Evolutionary conservation across 1,140 invertebrate species (phyloP).

Genomic region (Drosophila insularis): DNA sequence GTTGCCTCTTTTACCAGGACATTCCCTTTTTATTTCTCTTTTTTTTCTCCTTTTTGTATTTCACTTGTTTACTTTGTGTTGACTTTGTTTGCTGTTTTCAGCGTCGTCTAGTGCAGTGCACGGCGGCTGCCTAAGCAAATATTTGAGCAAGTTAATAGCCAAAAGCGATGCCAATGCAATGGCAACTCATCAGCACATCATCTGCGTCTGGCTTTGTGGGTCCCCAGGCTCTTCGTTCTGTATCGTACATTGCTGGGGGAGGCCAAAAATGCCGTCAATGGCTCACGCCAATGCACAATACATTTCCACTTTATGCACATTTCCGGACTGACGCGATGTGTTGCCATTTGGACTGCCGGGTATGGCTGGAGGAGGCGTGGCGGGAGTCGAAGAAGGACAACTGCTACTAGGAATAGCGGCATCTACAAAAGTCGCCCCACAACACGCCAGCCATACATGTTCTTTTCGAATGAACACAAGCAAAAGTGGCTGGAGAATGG

Average conservation of each 20-base stretch:
- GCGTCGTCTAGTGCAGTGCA: slow-evolving; percentile 58
- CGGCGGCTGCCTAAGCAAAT: slow-evolving; percentile 69
- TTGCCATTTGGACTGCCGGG: neutral
- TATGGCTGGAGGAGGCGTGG: slow-evolving; percentile 18
- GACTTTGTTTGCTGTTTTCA: slow-evolving; percentile 59
- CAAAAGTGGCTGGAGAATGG: slow-evolving; percentile 15
- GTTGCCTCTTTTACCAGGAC: slow-evolving; percentile 24
- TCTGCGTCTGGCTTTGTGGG: slow-evolving; percentile 48
- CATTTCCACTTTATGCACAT: slow-evolving; percentile 79
- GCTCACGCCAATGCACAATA: slow-evolving; percentile 62
- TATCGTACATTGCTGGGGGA: neutral
- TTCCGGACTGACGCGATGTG: slow-evolving; percentile 55
- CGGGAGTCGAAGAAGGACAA: neutral
- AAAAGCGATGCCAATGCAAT: slow-evolving; percentile 58
- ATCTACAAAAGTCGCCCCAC: slow-evolving; percentile 24
- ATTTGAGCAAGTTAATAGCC: slow-evolving; percentile 76
- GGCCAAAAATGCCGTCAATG: slow-evolving; percentile 30
- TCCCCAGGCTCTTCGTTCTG: slow-evolving; percentile 11
- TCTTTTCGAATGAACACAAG: slow-evolving; percentile 27
- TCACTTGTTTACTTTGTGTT: slow-evolving; percentile 52
- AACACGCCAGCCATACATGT: slow-evolving; percentile 15
- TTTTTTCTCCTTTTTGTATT: slow-evolving; percentile 32
- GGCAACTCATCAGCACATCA: slow-evolving; percentile 52
- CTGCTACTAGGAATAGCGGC: neutral
- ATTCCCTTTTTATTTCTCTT: slow-evolving; percentile 38